phyloP scores from a whole-genome alignment of 2,113 vertebrate genomes.

The Jacana jacana region DNA sequence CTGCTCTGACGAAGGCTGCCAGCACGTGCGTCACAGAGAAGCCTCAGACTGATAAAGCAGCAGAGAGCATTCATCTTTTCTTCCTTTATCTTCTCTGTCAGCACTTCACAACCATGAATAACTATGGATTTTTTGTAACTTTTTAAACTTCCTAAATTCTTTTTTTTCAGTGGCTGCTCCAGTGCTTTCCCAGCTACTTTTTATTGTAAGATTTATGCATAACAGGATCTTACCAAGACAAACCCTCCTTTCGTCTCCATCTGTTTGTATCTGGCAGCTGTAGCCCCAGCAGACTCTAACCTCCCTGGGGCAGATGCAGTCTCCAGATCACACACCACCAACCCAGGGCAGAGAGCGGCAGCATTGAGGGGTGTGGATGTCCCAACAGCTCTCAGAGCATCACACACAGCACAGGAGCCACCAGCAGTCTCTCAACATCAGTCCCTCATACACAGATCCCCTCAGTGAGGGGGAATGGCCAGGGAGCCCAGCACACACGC shows the following conservation, averaged over 20 bases:
- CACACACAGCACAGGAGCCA: accelerated
- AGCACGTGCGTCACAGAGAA: neutral
- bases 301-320: neutral
- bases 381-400: accelerated
- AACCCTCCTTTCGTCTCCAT: neutral
- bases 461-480: neutral
- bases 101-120: neutral
- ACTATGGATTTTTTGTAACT: neutral
- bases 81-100: neutral
- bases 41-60: neutral
- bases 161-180: neutral
- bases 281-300: neutral
- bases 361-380: neutral
- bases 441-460: too few species aligned
- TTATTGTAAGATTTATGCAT: neutral
- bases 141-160: neutral
- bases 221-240: neutral
- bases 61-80: neutral
- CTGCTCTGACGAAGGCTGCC: neutral
- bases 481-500: neutral
- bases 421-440: accelerated
- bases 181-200: neutral
- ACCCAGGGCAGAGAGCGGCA: neutral
- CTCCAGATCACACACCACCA: neutral
- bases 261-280: neutral